Evolutionary conservation across 1,140 invertebrate species (phyloP).

Genomic region (Heterodera schachtii): DNA sequence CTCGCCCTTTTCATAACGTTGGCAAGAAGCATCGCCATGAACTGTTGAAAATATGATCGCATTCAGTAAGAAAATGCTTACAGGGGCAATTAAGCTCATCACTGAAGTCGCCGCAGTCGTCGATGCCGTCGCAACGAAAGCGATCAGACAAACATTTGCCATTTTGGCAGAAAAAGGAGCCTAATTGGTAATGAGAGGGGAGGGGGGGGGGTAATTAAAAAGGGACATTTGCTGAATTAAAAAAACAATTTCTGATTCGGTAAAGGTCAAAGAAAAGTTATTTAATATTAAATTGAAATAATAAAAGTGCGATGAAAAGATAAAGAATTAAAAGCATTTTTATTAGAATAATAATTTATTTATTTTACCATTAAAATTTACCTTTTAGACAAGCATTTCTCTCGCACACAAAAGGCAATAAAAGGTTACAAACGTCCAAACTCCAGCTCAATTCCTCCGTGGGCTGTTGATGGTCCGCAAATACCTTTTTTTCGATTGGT

Average conservation of each 20-base stretch:
- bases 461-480: constrained; percentile 32
- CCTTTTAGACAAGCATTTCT: constrained; percentile 85
- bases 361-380: constrained; percentile 62
- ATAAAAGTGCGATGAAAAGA: no score
- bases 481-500: constrained; percentile 56
- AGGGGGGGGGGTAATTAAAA: no score
- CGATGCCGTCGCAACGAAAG: constrained; percentile 67
- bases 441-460: constrained; percentile 43
- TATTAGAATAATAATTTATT: no score
- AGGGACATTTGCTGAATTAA: no score
- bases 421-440: constrained; percentile 77
- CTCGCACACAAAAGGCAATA: constrained; percentile 90
- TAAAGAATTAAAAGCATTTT: no score
- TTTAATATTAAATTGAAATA: no score
- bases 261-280: no score
- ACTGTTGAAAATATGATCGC: constrained; percentile 40
- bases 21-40: constrained; percentile 72
- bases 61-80: constrained; percentile 10
- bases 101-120: constrained; percentile 69
- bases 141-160: constrained; percentile 67
- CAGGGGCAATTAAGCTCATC: constrained; percentile 68
- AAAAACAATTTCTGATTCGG: no score
- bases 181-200: constrained; percentile 45
- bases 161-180: constrained; percentile 69
- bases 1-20: constrained; percentile 80